Base-by-base conservation (phyloP, 2,113 vertebrate genomes). In the Malurus alboscapulatus region DNA sequence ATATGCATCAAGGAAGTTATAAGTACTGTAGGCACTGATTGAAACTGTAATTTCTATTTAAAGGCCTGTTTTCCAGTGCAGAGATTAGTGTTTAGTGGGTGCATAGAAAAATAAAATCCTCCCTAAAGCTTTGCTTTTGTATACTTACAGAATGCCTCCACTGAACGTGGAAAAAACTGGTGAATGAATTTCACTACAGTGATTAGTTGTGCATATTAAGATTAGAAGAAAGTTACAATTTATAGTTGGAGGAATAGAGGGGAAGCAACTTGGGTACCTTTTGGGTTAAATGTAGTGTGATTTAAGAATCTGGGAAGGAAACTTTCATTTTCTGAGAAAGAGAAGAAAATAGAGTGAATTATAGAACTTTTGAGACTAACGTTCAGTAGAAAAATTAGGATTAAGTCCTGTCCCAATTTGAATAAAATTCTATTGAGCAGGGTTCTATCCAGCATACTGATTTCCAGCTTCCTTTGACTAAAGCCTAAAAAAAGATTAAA, bases 401-500 rank as follows among this genome's bases (percentile, higher is more conserved):
- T 90, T 84, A 93, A 95, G 85, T 87, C 72, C 55, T 83, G 71
- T 72, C 29, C 71, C 42, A 66, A 95, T 95, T 92, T 93, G 79
- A 95, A 83, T 95, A 73, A 83, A 94, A 80, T 83, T 96, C 59
- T 66, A 34, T 94, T 94, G 67, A 93, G 88, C 63, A 77, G 82
- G 32, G 44, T 88, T 96, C 75, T 86, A 92, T 32, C 68, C 87
- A 94, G 85, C 92, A 96, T 92, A 91, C 82, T 92, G 90, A 94
- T 91, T 92, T 92, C 55, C 59, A 95, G 79, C 82, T 86, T 94
- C 42, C 72, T 96, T 96, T 96, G 71, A 94, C 90, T 95, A 69
- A 91, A 92, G 51, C 79, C 96, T 96, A 96, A 96, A 96, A 96
- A 96, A 96, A 96, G 96, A 96, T 94, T 88, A 95, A 93, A 95